A percentile compares a stretch with the other conserved stretches of the same genome.
These are phyloP conservation scores for Menidia menidia DNA, from an alignment of 2,797 vertebrate species.

Conservation along the genomic window DNA sequence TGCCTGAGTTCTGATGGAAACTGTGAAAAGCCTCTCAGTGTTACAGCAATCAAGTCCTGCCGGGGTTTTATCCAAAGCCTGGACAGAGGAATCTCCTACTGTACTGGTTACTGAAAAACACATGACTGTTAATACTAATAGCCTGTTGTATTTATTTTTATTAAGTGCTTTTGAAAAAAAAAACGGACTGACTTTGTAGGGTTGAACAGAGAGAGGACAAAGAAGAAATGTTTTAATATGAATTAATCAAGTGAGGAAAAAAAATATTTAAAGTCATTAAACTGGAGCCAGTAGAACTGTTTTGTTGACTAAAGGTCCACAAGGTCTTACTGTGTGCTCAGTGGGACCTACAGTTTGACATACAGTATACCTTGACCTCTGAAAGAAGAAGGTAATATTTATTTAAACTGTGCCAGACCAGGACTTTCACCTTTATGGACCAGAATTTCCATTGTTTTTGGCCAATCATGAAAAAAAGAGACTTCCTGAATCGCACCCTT, in stretches of 20 bases:
- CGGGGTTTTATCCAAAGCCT: conserved; percentile 73
- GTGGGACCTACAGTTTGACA: conserved; percentile 78
- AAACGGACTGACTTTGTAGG: conserved; percentile 85
- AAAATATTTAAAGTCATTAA: conserved; percentile 98
- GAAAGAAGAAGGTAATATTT: conserved; percentile 87
- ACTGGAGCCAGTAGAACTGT: conserved; percentile 98
- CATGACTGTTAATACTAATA: conserved; percentile 97
- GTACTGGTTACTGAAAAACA: conserved; percentile 95
- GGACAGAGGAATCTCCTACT: conserved; percentile 86
- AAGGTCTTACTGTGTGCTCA: conserved; percentile 80
- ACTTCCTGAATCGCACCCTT: conserved; percentile 74
- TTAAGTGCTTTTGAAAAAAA: conserved; percentile 87
- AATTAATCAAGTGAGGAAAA: conserved; percentile 88
- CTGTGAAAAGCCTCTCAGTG: conserved; percentile 97
- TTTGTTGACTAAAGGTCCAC: conserved; percentile 87
- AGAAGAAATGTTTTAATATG: conserved; percentile 91
- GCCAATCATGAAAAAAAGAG: conserved; percentile 64
- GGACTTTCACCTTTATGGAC: conserved; percentile 81
- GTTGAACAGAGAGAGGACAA: conserved; percentile 68
- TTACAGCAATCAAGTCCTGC: conserved; percentile 90
- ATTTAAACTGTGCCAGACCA: conserved; percentile 90
- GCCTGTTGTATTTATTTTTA: conserved; percentile 99
- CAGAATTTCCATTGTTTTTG: conserved; percentile 77
- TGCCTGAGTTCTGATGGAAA: conserved; percentile 88
- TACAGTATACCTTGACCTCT: conserved; percentile 70